Evolutionary conservation across 2,113 vertebrate genomes (phyloP), one percentile per base, ranked within the genome.

Genomic region (Entosphenus tridentatus): DNA sequence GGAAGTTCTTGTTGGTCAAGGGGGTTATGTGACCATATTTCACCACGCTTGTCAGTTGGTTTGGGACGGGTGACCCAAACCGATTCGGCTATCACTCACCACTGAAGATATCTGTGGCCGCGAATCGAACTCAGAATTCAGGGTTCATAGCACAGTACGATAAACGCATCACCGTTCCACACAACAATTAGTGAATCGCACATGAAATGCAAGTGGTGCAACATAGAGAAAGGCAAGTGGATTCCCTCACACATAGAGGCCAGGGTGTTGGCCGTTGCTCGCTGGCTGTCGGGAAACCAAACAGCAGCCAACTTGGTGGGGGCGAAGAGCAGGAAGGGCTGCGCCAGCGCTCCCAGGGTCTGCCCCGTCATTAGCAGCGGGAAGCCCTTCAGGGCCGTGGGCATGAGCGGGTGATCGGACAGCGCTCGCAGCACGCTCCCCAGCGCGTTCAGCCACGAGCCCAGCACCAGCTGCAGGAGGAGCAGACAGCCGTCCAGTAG

Each of bases 201-300:
- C 57, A 39, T 67, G 56, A 67, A 71, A 68, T 39, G 10, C 58
- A n/a, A 13, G 56, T 68, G 12, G 58, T 10, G 6, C 10, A 16
- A 68, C 17, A 12, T 13, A 68, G 13, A 67, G 16, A 13, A 70
- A 56, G 17, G 12, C 57, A 71, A 68, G 14, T 11, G 12, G 14
- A 18, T 10, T 59, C 62, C 79, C 86, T 91, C 79, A 96, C 90
- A 83, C 90, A 95, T 92, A 1, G 87, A 89, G 71, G 85, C 82
- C 1, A 92, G 78, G 80, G 80, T 88, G 79, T 96, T 95, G 56
- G 90, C 90, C 0, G 83, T 89, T 3, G 86, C 83, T 21, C 90
- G 80, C 76, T 96, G 89, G 70, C 87, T 78, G 56, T 92, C 85
- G 0, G 92, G 90, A 73, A 98, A 96, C 93, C 92, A 96, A 12